Base-by-base conservation (phyloP, 2,113 vertebrate genomes). In the Smithornis capensis region DNA sequence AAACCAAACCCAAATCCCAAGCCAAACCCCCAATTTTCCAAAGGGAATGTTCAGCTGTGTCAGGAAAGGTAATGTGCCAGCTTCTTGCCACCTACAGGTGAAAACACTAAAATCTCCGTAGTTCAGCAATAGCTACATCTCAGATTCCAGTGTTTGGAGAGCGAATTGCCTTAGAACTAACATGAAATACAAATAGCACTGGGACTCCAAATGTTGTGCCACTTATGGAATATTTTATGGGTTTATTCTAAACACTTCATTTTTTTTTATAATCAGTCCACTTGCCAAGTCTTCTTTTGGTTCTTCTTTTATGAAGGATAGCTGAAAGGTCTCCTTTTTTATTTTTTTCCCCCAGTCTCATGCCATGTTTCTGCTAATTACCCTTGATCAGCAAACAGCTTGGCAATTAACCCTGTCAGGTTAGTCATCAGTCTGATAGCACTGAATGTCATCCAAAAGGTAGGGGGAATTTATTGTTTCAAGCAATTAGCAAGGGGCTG, bases 401-500 rank as follows among this genome's bases (percentile, higher is more conserved):
- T 78, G 59, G 21, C 50, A 87, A 94, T 81, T 95, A 89, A 84
- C 33, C 11, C 33, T 68, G 38, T 37, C 45, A 82, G 24, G n/a
- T 27, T 56, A 81, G 59, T 37, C 15, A 90, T 63, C 13, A 29
- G 38, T 80, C 94, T 84, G 52, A 77, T 35, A 67, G 68, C 64
- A 84, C 7, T 82, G 14, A 19, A n/a, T n/a, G 44, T 22, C n/a
- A 52, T 71, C 28, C 45, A 64, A 84, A 68, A 93, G 65, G 69
- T 37, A 84, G 67, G 17, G 31, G 69, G 73, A 79, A 65, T 31
- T 83, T 64, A 84, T 23, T 83, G 76, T 74, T 93, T 87, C 88
- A 93, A 65, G 27, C 16, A 93, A 93, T 92, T 95, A 97, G 70
- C 74, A 89, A 93, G 33, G 50, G 50, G 45, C 57, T 89, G 65